A percentile compares a stretch with the other conserved stretches of the same genome.
These are phyloP conservation scores for Mustela erminea DNA, from an alignment of 2,797 vertebrate species.

Conservation along the genomic window DNA sequence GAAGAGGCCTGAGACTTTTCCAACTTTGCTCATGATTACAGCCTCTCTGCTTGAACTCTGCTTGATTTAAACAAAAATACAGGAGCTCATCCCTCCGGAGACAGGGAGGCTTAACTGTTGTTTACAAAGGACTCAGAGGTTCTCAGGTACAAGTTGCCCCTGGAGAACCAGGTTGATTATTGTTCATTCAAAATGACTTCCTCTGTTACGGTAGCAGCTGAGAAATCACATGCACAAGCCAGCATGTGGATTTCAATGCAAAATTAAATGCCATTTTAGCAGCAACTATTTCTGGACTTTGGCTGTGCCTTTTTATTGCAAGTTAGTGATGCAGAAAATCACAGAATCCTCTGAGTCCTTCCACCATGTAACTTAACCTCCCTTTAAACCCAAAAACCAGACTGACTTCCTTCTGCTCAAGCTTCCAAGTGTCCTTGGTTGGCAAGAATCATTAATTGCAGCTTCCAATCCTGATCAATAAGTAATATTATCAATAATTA, in stretches of 20 bases:
- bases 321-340: background rate
- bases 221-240: conserved; percentile 40
- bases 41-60: background rate
- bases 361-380: background rate
- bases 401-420: background rate
- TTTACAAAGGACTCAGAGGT: conserved; percentile 69
- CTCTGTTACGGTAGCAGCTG: background rate
- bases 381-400: conserved; percentile 16
- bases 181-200: conserved; percentile 65
- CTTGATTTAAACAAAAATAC: conserved; percentile 62
- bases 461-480: background rate
- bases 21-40: background rate
- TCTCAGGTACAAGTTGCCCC: conserved; percentile 69
- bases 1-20: background rate
- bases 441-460: conserved; percentile 26
- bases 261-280: conserved; percentile 43
- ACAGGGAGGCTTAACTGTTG: conserved; percentile 32
- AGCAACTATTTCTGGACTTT: conserved; percentile 24
- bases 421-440: background rate
- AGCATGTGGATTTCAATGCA: background rate
- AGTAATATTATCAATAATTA: conserved; percentile 63
- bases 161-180: conserved; percentile 64
- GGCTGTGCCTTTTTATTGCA: background rate
- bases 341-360: background rate
- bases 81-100: background rate